Conservation (phyloP, 2,113 vertebrate species). For the Plestiodon gilberti region DNA sequence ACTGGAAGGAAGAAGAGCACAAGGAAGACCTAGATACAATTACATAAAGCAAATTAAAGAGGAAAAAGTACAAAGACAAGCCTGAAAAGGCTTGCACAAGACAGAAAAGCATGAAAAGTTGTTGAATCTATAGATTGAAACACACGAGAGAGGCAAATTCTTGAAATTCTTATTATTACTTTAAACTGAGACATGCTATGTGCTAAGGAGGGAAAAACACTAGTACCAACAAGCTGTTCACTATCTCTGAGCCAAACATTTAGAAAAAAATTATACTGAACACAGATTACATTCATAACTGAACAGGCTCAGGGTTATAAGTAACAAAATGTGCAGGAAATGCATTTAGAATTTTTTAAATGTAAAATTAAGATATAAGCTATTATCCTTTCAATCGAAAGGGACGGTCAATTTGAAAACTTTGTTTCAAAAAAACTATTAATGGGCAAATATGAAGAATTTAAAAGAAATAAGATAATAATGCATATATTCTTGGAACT, state of each 20-base stretch:
- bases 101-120: not conserved
- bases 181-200: conserved; percentile 45
- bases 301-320: not conserved
- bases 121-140: not conserved
- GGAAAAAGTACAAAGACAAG: not conserved
- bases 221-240: conserved; percentile 56
- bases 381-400: not conserved
- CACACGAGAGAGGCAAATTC: conserved; percentile 5
- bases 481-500: not conserved
- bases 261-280: conserved; percentile 24
- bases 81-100: not conserved
- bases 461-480: not conserved
- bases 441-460: not conserved
- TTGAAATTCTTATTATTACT: conserved; percentile 34
- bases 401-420: not conserved
- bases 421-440: conserved; percentile 16
- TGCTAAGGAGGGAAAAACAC: conserved; percentile 43
- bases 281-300: conserved; percentile 11
- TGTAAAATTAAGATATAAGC: not conserved
- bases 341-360: not conserved
- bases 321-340: not conserved
- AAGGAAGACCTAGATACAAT: not conserved
- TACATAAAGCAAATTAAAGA: not conserved
- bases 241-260: conserved; percentile 46
- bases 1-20: not conserved